Evolutionary conservation across 2,113 vertebrate genomes (phyloP).

Genomic region (Narcine bancroftii): DNA sequence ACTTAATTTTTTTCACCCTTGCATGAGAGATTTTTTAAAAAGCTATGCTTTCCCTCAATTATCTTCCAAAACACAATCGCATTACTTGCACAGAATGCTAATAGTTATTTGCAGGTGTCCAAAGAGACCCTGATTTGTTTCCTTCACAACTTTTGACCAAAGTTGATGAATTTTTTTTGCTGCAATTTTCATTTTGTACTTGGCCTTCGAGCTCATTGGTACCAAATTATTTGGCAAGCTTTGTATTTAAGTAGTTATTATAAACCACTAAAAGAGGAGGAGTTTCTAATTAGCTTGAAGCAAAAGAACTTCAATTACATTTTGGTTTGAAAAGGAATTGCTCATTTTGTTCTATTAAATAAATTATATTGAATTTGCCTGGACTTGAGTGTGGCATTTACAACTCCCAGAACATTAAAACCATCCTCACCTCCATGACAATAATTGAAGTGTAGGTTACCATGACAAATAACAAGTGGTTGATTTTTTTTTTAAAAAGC

Average conservation of each 20-base stretch:
- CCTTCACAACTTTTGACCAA: background rate
- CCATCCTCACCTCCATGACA: background rate
- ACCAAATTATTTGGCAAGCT: background rate
- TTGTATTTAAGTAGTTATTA: background rate
- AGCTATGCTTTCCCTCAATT: background rate
- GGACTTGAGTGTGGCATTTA: background rate
- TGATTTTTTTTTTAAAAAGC: background rate
- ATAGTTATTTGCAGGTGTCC: background rate
- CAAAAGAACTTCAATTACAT: constrained; percentile 28
- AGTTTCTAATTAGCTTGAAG: constrained; percentile 24
- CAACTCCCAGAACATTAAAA: background rate
- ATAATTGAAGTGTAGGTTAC: background rate
- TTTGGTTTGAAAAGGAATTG: constrained; percentile 18
- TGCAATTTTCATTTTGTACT: background rate
- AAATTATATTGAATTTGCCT: background rate
- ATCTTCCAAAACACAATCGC: background rate
- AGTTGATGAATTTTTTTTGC: background rate
- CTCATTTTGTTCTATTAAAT: constrained; percentile 16
- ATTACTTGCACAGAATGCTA: background rate
- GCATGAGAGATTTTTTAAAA: background rate
- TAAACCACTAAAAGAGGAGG: background rate
- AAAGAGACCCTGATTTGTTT: background rate
- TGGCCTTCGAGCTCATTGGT: background rate
- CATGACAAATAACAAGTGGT: background rate
- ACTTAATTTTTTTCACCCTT: background rate